Percentiles rank a stretch among this genome's conserved stretches.
Conservation (phyloP, 2,797 vertebrate species). For the Peromyscus attwateri region DNA sequence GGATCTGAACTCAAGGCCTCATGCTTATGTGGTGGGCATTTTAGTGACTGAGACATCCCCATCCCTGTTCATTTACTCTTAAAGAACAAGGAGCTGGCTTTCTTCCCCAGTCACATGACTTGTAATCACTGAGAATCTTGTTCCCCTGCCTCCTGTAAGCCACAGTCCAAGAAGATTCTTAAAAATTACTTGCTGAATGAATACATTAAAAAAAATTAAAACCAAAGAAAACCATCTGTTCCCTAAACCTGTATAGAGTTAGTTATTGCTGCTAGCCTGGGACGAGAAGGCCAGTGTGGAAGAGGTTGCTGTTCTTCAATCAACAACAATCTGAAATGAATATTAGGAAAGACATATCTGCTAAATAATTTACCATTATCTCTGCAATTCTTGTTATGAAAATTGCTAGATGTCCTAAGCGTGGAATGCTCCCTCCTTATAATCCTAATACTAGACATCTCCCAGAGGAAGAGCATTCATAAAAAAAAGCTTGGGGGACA, state of each 20-base stretch:
- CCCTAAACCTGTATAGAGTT: background rate
- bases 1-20: background rate
- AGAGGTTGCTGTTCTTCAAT: background rate
- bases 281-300: background rate
- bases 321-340: constrained; percentile 27
- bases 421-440: constrained; percentile 2
- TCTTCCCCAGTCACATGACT: background rate
- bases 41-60: background rate
- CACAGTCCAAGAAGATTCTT: constrained; percentile 41
- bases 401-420: background rate
- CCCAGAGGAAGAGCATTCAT: background rate
- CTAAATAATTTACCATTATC: constrained; percentile 28
- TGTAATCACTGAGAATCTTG: background rate
- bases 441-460: background rate
- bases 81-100: constrained; percentile 22
- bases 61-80: constrained; percentile 32
- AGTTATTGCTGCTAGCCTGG: background rate
- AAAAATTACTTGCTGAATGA: constrained; percentile 52
- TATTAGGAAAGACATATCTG: constrained; percentile 39
- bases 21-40: background rate
- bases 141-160: background rate
- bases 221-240: constrained; percentile 50
- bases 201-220: constrained; percentile 6
- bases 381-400: background rate
- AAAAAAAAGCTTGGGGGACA: background rate